Evolutionary conservation across 2,113 vertebrate genomes (phyloP), one percentile per base, ranked within the genome.

Genomic region (Mormoops blainvillei): DNA sequence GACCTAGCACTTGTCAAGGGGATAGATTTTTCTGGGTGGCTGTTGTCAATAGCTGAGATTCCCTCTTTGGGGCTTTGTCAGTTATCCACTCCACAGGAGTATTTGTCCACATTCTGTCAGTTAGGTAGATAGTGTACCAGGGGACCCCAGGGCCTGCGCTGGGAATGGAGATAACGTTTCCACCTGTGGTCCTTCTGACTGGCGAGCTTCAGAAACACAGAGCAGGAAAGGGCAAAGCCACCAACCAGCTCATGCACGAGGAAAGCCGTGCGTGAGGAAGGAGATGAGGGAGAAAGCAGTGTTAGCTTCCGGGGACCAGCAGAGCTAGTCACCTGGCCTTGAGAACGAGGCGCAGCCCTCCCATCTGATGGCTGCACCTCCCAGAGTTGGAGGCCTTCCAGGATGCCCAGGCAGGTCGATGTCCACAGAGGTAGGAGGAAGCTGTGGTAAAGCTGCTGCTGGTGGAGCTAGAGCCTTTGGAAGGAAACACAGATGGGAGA

Each of bases 21-120:
- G 33, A 52, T 58, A 36, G 73, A 38, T 80, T 94, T 94, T 89
- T 83, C 50, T 78, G 36, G 33, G 33, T 92, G 4, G 4, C 86
- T 61, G 26, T 63, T 92, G 74, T 95, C 56, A 58, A 1, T 74
- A 92, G 50, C 87, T 9, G 41, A 93, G 20, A 65, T 71, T 26
- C 63, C 41, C 20, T 73, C 16, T 38, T 24, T 81, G 70, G 83
- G 45, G 67, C n/a, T 81, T 77, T 78, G 18, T 83, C 24, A 86
- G 56, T 95, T 76, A 56, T 38, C 48, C 50, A 22, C 19, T 41
- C 85, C 16, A 11, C n/a, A 31, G 56, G 54, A 48, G 71, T 31
- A 18, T 78, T 48, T 71, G 36, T 93, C 70, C 12, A 4, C 41
- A 22, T 82, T 61, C 48, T 91, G 43, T 73, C 41, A 67, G 31